A percentile compares a stretch with the other conserved stretches of the same genome.
These are phyloP conservation scores for Macrosiphum euphorbiae DNA, from an alignment of 2,888 invertebrate species.

Conservation along the genomic window DNA sequence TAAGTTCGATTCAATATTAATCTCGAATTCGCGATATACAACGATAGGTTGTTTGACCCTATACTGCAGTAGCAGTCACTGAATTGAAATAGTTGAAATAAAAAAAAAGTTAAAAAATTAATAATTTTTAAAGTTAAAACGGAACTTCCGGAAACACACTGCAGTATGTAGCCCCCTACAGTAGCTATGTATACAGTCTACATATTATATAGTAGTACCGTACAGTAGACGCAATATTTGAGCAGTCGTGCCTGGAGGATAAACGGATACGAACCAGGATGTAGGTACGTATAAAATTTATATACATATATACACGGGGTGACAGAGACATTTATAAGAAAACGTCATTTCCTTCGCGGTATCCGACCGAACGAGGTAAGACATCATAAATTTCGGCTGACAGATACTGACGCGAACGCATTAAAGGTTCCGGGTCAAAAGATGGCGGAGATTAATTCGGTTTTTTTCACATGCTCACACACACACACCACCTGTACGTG, in stretches of 20 bases:
- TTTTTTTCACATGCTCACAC: background rate
- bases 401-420: constrained; percentile 43
- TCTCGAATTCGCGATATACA: background rate
- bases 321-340: constrained; percentile 35
- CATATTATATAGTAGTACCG: background rate
- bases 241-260: background rate
- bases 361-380: constrained; percentile 20
- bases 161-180: background rate
- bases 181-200: background rate
- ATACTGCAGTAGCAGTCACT: too few relatives aligned
- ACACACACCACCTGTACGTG: background rate
- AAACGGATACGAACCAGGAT: background rate
- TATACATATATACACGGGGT: background rate
- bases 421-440: constrained; percentile 38
- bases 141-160: background rate
- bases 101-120: background rate
- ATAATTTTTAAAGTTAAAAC: background rate
- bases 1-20: background rate
- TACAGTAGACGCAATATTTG: background rate
- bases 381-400: constrained; percentile 43
- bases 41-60: background rate
- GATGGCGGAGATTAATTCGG: constrained; percentile 11
- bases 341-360: background rate
- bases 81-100: background rate
- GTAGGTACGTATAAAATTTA: background rate